These are phyloP conservation scores for Drosophila cyrtoloma DNA, from an alignment of 2,888 invertebrate species.

Conservation along the genomic window DNA sequence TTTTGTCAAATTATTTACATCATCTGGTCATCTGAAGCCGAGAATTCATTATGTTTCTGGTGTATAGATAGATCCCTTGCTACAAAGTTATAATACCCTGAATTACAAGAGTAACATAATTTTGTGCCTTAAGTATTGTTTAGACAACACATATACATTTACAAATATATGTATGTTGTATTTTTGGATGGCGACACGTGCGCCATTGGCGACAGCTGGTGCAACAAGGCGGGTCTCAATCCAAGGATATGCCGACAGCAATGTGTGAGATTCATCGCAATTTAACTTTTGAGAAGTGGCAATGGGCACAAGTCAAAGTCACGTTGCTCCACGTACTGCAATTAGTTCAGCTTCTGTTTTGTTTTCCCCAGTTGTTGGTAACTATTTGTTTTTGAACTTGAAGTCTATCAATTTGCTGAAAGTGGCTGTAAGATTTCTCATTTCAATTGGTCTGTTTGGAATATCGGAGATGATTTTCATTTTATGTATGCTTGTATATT, in stretches of 20 bases:
- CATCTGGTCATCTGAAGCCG: too few relatives aligned
- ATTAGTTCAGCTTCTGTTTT: slow-evolving; percentile 54
- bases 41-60: neutral
- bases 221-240: slow-evolving; percentile 19
- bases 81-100: neutral
- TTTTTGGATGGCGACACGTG: slow-evolving; percentile 22
- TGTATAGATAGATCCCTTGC: neutral
- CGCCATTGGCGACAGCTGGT: slow-evolving; percentile 28
- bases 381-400: slow-evolving; percentile 20
- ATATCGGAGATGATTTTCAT: neutral
- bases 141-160: neutral
- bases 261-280: slow-evolving; percentile 56
- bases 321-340: slow-evolving; percentile 62
- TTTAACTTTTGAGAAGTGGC: slow-evolving; percentile 58
- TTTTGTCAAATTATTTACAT: too few relatives aligned
- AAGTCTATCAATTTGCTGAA: slow-evolving; percentile 6
- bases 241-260: slow-evolving; percentile 22
- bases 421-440: neutral
- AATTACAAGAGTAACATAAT: slow-evolving; percentile 17
- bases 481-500: neutral
- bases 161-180: neutral
- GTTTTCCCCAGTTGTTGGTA: neutral
- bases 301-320: slow-evolving; percentile 33
- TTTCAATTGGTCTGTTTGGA: neutral
- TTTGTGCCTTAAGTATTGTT: slow-evolving; percentile 15